A percentile compares a stretch with the other conserved stretches of the same genome.
These are phyloP conservation scores for Mactromeris polynyma DNA, from an alignment of 2,888 invertebrate genomes.

Conservation along the genomic window DNA sequence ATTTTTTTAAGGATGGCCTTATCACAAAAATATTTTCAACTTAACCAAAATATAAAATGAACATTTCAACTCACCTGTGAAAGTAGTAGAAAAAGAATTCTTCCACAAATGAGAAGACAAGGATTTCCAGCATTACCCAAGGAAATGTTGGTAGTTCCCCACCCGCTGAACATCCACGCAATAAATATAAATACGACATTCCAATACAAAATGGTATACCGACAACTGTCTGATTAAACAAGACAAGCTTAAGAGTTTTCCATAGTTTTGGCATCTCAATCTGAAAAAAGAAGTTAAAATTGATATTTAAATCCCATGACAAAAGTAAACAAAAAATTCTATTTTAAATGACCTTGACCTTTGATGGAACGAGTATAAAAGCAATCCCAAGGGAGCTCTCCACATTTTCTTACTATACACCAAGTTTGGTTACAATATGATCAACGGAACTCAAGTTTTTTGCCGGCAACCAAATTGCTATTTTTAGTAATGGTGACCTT, in stretches of 20 bases:
- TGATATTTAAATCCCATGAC: too few relatives aligned
- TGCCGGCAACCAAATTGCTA: too few relatives aligned
- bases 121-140: constrained; percentile 92
- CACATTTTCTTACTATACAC: too few relatives aligned
- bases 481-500: too few relatives aligned
- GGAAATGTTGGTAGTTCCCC: constrained; percentile 92
- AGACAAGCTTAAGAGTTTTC: constrained; percentile 91
- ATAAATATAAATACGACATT: constrained; percentile 90
- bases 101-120: constrained; percentile 92
- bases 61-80: constrained; percentile 89
- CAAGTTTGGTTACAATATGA: too few relatives aligned
- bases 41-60: not conserved
- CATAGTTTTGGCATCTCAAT: constrained; percentile 79
- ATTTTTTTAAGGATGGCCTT: too few relatives aligned
- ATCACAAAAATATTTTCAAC: not conserved
- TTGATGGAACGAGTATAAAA: too few relatives aligned
- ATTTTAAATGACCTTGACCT: too few relatives aligned
- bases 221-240: constrained; percentile 92
- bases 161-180: constrained; percentile 90
- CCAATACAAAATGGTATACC: constrained; percentile 90
- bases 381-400: too few relatives aligned
- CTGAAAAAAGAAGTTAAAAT: constrained; percentile 69
- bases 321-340: too few relatives aligned
- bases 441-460: too few relatives aligned
- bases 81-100: constrained; percentile 95